These are phyloP conservation scores for Pteropus rufus DNA, from an alignment of 2,797 vertebrate genomes.

Conservation along the genomic window DNA sequence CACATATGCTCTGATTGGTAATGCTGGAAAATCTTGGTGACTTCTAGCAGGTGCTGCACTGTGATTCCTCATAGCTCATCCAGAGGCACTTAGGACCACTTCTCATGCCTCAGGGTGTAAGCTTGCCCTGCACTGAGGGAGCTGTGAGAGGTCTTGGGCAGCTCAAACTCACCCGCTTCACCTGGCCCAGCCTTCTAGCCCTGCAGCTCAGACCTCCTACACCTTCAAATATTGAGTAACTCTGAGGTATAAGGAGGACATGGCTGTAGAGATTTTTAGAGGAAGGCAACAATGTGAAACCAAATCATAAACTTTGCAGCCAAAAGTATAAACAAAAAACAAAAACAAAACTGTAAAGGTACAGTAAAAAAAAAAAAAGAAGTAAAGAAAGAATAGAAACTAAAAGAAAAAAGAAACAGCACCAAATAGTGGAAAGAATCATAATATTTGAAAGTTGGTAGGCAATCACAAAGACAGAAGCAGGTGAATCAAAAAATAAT, in stretches of 20 bases:
- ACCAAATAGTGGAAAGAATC: accelerated
- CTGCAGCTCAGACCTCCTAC: background rate
- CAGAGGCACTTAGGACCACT: accelerated
- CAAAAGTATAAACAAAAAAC: background rate
- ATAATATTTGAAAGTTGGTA: background rate
- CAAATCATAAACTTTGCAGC: background rate
- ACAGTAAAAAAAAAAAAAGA: background rate
- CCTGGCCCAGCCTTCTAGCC: accelerated
- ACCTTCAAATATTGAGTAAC: background rate
- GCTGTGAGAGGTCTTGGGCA: accelerated
- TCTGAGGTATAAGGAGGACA: background rate
- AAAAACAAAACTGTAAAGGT: background rate
- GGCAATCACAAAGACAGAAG: background rate
- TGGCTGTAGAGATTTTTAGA: background rate
- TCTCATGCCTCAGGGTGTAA: background rate
- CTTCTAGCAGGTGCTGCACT: accelerated
- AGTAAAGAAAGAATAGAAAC: too few species aligned
- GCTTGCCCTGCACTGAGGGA: accelerated
- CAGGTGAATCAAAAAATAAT: background rate
- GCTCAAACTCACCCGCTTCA: background rate
- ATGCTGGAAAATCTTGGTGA: background rate
- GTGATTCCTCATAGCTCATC: background rate
- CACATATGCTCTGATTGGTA: too few species aligned
- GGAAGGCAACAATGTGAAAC: background rate
- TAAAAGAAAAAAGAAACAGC: background rate